Evolutionary conservation across 1,140 invertebrate genomes (phyloP), one percentile per base, ranked within the genome.

Genomic region (Drosophila sulfurigaster): DNA sequence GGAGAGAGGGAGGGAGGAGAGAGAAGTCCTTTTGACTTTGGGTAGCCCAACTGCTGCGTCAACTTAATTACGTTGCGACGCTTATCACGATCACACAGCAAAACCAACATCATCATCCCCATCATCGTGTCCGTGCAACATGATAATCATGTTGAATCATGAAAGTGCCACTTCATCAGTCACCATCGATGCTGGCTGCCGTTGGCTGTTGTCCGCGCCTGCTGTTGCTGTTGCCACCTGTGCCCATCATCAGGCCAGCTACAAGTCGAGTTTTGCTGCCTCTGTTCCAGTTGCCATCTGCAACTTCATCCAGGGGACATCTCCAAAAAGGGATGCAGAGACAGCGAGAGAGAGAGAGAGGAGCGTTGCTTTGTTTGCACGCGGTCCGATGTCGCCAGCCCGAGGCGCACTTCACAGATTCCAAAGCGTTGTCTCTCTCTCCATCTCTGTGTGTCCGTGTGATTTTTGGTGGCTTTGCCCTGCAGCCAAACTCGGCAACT

Each of bases 111-210:
- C 64, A 32, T 56, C 57, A 35, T 62, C 41, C 13, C 41, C 35
- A 59, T 66, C 62, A 59, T 72, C 32, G 67, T 65, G 46, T 75
- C 49, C 3, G 28, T 32, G 20, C 48, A 30, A 28, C 68, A 60
- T 54, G 76, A 63, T 64, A 38, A 38, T 38, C 35, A 8, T 38
- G 48, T 10, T 20, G 48, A 49, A 20, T 57, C 43, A 49, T 41
- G 54, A 57, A 90, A 90, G 78, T 89, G 86, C 81, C 85, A 89
- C 85, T 89, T 89, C 85, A 89, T 89, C 85, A 90, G 85, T 81
- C 85, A 81, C 70, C 70, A 88, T 89, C 78, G 81, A 85, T 66
- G 62, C 41, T 52, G 49, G 49, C 73, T 62, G 49, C 77, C 66
- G 54, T 60, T 41, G 74, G 73, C 83, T 72, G 51, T 58, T 88